phyloP scores from a whole-genome alignment of 2,113 vertebrate genomes.

The Terrapene triunguis region DNA sequence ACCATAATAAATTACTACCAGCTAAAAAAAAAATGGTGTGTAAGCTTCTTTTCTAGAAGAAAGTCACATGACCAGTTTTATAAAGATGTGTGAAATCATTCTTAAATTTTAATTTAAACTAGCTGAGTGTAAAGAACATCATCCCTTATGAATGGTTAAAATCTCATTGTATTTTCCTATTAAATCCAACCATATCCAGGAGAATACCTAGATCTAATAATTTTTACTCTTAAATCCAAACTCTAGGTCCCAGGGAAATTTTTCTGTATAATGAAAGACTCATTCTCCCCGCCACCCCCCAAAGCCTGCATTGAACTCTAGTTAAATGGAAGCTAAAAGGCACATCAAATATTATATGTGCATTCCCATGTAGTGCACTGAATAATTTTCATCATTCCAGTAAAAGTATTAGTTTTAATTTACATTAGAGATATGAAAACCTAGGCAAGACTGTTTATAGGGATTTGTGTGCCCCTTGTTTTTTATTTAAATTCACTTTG shows the following conservation, averaged over 20 bases:
- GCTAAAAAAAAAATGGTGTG: not conserved
- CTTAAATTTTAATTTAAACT: not conserved
- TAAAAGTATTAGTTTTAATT: not conserved
- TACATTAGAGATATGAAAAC: not conserved
- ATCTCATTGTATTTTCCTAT: not conserved
- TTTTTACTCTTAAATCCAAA: not conserved
- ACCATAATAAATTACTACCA: not conserved
- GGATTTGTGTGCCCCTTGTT: not conserved
- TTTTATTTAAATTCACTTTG: not conserved
- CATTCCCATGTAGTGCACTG: not conserved
- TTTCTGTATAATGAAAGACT: not conserved
- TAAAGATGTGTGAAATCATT: not conserved
- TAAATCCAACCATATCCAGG: fast-evolving
- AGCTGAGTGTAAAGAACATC: not conserved
- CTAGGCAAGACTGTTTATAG: fast-evolving
- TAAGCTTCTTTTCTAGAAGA: not conserved
- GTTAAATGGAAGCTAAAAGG: not conserved
- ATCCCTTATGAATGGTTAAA: not conserved
- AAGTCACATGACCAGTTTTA: not conserved
- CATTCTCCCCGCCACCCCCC: not conserved
- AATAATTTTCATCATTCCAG: fast-evolving
- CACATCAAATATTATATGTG: fast-evolving
- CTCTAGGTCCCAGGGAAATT: fast-evolving
- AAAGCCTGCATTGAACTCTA: not conserved
- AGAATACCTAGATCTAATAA: not conserved